Conservation (phyloP, 1,140 invertebrate genomes). For the Caenorhabditis brenneri region DNA sequence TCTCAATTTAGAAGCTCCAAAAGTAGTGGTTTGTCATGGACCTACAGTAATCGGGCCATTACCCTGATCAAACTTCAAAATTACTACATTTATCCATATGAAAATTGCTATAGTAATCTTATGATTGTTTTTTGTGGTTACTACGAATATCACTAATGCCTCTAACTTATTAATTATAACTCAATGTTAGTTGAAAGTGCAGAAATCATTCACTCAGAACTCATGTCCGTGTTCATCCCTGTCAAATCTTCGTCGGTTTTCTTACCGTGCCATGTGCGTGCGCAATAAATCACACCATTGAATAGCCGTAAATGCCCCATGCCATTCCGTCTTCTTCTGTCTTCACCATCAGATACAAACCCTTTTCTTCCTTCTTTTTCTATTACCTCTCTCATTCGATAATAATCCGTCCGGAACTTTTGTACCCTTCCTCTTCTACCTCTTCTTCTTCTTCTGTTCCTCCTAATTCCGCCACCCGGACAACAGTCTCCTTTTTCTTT, state of each 20-base stretch:
- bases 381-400: background rate
- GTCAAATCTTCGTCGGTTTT: background rate
- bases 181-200: too few species aligned
- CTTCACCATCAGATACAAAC: constrained; percentile 16
- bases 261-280: background rate
- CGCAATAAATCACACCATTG: constrained; percentile 6
- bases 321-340: background rate
- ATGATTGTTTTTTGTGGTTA: too few species aligned
- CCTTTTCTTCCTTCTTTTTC: background rate
- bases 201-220: background rate
- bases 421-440: background rate
- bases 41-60: too few species aligned
- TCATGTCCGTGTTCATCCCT: too few species aligned
- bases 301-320: constrained; percentile 30
- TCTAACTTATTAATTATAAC: too few species aligned
- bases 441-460: background rate
- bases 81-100: too few species aligned
- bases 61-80: too few species aligned
- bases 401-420: constrained; percentile 5
- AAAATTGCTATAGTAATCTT: too few species aligned
- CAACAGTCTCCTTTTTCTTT: background rate
- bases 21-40: too few species aligned
- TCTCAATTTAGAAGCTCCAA: too few species aligned
- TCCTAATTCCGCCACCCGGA: background rate
- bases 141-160: too few species aligned